Percentiles rank a stretch among this genome's conserved stretches.
phyloP scores from a whole-genome alignment of 2,113 vertebrate genomes.

The Halcyon senegalensis region DNA sequence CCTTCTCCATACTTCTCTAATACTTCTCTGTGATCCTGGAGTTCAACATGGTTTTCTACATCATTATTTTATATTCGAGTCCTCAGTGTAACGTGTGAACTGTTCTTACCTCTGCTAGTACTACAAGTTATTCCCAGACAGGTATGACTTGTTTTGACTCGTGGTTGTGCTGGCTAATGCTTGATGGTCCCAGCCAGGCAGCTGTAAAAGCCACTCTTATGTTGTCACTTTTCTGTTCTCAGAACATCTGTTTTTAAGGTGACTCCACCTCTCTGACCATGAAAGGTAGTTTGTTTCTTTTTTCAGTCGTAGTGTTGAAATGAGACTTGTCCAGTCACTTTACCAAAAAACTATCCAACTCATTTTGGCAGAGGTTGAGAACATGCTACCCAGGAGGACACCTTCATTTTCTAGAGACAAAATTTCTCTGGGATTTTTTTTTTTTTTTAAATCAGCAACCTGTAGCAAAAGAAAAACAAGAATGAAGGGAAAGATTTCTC shows the following conservation, averaged over 20 bases:
- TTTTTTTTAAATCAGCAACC: background rate
- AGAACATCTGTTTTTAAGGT: background rate
- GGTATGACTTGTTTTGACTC: background rate
- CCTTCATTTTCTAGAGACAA: background rate
- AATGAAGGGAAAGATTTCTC: background rate
- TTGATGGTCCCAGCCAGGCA: background rate
- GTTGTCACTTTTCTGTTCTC: background rate
- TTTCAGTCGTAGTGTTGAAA: background rate
- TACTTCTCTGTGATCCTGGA: background rate
- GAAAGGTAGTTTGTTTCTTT: background rate
- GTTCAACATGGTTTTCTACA: background rate
- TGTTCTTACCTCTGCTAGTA: background rate
- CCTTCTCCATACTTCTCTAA: background rate
- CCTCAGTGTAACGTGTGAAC: background rate
- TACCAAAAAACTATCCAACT: background rate
- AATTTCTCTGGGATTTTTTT: background rate
- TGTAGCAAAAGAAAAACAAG: background rate
- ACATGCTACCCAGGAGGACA: background rate
- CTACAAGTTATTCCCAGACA: background rate
- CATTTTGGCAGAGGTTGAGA: background rate
- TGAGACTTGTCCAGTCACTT: background rate
- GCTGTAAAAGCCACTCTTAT: background rate
- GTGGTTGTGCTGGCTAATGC: background rate
- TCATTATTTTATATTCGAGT: background rate
- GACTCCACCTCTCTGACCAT: background rate